Evolutionary conservation across 2,888 invertebrate genomes (phyloP).

Genomic region (Exocentrus adspersus): DNA sequence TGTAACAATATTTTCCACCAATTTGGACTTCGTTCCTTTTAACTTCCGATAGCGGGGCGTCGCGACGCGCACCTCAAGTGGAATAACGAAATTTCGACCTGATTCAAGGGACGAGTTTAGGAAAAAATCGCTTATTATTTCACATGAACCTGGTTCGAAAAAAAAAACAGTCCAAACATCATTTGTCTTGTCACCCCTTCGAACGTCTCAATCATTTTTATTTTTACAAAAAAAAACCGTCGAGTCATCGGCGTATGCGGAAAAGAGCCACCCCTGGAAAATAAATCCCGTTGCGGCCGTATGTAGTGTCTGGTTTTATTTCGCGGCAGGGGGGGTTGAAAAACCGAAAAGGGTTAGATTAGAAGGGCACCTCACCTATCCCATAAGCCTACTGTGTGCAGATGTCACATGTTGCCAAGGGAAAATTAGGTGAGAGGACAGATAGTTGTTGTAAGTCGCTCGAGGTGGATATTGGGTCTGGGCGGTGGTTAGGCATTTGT

Average conservation of each 20-base stretch:
- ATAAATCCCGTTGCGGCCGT: slow-evolving; percentile 63
- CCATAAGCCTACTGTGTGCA: slow-evolving; percentile 51
- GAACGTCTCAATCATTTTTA: not conserved
- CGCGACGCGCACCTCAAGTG: slow-evolving; percentile 51
- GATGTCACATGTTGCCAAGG: slow-evolving; percentile 50
- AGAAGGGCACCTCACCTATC: slow-evolving; percentile 34
- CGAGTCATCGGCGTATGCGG: slow-evolving; percentile 40
- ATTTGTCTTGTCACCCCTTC: not conserved
- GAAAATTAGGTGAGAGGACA: slow-evolving; percentile 30
- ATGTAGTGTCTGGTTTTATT: slow-evolving; percentile 62
- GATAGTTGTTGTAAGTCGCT: slow-evolving; percentile 11
- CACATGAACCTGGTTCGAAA: too few relatives aligned
- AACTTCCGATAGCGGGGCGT: slow-evolving; percentile 50
- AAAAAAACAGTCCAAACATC: not conserved
- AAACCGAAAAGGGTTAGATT: slow-evolving; percentile 40
- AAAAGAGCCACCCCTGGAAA: slow-evolving; percentile 63
- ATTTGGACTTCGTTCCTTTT: slow-evolving; percentile 53
- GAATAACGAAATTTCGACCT: slow-evolving; percentile 56
- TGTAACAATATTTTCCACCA: slow-evolving; percentile 60
- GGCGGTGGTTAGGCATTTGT: too few relatives aligned
- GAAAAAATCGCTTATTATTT: not conserved
- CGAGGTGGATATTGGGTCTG: not conserved
- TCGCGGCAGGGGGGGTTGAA: slow-evolving; percentile 38
- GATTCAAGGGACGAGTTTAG: slow-evolving; percentile 33
- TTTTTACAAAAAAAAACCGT: slow-evolving; percentile 9